Base-by-base conservation (phyloP, 2,113 vertebrate genomes). In the Pelvicachromis taeniatus region DNA sequence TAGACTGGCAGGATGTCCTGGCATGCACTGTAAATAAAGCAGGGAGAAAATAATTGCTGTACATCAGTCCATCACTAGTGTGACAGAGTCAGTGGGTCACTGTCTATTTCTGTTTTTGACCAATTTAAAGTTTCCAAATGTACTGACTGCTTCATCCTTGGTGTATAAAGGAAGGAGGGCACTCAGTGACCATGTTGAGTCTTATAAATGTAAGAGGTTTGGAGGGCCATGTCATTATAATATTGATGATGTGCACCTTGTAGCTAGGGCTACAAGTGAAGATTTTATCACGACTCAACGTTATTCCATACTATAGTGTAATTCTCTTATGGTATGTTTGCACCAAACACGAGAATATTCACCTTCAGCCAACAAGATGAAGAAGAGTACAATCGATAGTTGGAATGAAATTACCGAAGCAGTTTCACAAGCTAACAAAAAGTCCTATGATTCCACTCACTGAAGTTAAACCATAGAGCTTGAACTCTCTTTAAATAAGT, bases 51-150 rank as follows among this genome's bases (percentile, higher is more conserved):
- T 87, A 87, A 89, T 87, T 88, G 87, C 75, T 48, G 59, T 58
- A 56, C 17, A 40, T 73, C 83, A 63, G 54, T 68, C 80, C 38
- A 52, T 87, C 84, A 48, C 48, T 35, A n/a, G 58, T 9, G 10
- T 50, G 77, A 87, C 70, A 26, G 35, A 10, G 82, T 54, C 68
- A 31, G 31, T 14, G 53, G 85, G 85, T 87, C 87, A 80, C 13
- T 35, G 42, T 73, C 82, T 90, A 79, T 90, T 81, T 89, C 59
- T 87, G 75, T 83, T 23, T 56, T 13, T 58, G 58, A 78, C 52
- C 87, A 81, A 70, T 87, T 83, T 78, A 40, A 89, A 52, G 82
- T 83, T 85, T 68, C 26, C 75, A 29, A 83, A 84, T 75, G 50
- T 31, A 40, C 58, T 50, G 52, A 21, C 9, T 4, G 19, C 17